Evolutionary conservation across 2,113 vertebrate species (phyloP).

Genomic region (Hippopotamus amphibius): DNA sequence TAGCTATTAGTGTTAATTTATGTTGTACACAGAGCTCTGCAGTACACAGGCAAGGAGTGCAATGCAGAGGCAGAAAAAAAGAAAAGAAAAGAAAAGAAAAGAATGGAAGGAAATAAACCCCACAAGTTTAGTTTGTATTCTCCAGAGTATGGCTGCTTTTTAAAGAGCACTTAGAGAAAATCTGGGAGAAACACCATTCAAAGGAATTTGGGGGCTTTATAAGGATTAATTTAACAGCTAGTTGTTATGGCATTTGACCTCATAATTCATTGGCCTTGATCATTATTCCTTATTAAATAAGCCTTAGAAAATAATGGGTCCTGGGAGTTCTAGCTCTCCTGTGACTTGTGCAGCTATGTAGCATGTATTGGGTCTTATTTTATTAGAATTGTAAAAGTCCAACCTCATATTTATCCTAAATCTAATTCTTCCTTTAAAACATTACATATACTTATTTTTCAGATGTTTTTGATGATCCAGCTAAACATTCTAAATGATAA

Average conservation of each 20-base stretch:
- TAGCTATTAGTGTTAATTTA: constrained; percentile 73
- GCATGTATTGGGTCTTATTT: background rate
- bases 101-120: no score
- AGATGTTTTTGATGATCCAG: background rate
- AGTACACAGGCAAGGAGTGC: constrained; percentile 50
- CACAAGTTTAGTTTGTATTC: constrained; percentile 56
- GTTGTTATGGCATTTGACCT: background rate
- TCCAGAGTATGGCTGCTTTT: constrained; percentile 63
- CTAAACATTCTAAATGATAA: background rate
- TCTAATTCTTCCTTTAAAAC: background rate
- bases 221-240: background rate
- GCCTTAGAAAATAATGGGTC: background rate
- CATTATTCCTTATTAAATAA: background rate
- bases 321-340: background rate
- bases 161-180: constrained; percentile 26
- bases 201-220: background rate
- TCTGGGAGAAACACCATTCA: background rate
- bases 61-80: constrained; percentile 75
- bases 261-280: background rate
- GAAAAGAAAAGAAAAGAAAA: background rate
- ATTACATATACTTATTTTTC: background rate
- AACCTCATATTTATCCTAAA: background rate
- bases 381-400: background rate
- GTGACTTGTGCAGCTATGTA: background rate
- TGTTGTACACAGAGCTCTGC: background rate